phyloP scores from a whole-genome alignment of 2,888 invertebrate species.

The Tricholauxania praeusta region DNA sequence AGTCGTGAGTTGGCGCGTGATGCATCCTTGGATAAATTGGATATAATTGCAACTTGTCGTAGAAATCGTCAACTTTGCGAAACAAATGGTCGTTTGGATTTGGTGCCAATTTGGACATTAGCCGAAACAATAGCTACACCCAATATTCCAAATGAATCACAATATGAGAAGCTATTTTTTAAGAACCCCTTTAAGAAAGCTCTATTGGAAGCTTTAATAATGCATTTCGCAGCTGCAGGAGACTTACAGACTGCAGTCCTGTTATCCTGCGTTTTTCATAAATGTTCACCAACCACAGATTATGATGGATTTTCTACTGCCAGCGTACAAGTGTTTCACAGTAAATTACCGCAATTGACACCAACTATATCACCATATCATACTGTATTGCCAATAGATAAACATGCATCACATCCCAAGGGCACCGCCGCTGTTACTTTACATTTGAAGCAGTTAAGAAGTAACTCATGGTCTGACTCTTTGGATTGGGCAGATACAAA shows the following conservation, averaged over 20 bases:
- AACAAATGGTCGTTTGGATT: conserved; percentile 80
- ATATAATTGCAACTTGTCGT: conserved; percentile 78
- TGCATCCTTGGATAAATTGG: conserved; percentile 74
- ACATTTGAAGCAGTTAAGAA: conserved; percentile 77
- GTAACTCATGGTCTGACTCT: conserved; percentile 90
- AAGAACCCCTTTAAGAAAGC: conserved; percentile 89
- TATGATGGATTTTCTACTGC: conserved; percentile 42
- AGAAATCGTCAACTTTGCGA: conserved; percentile 85
- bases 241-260: conserved; percentile 96
- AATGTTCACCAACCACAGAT: conserved; percentile 66
- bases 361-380: conserved; percentile 86
- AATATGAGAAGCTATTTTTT: conserved; percentile 77
- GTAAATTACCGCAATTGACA: conserved; percentile 65
- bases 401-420: conserved; percentile 69
- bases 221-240: conserved; percentile 82
- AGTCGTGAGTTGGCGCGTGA: conserved; percentile 85
- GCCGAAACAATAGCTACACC: conserved; percentile 78
- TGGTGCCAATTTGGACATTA: conserved; percentile 90
- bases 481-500: conserved; percentile 72
- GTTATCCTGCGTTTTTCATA: conserved; percentile 89
- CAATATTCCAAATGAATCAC: conserved; percentile 68
- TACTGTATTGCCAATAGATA: conserved; percentile 86
- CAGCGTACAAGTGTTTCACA: conserved; percentile 34
- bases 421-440: conserved; percentile 72
- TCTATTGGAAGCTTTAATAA: conserved; percentile 85